phyloP scores from a whole-genome alignment of 1,140 invertebrate species.

The Drosophila bocqueti region DNA sequence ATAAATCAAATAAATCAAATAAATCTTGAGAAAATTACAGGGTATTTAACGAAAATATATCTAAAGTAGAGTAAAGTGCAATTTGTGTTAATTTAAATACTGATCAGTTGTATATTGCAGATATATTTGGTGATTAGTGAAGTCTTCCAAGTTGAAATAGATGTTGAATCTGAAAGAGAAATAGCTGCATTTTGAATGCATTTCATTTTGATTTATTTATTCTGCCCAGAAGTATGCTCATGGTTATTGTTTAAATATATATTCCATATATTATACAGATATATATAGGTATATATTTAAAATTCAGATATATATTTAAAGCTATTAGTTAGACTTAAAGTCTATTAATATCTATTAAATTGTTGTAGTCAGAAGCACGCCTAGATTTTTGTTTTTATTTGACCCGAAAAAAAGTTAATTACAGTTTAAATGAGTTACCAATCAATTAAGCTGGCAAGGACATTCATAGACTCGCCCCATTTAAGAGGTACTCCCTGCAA shows the following conservation, averaged over 20 bases:
- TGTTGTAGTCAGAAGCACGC: neutral
- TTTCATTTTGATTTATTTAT: neutral
- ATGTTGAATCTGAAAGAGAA: neutral
- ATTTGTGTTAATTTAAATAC: neutral
- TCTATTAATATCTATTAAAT: neutral
- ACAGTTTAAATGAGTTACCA: neutral
- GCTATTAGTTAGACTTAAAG: neutral
- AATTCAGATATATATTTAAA: neutral
- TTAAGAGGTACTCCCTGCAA: neutral
- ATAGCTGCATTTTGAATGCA: neutral
- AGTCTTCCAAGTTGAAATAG: neutral
- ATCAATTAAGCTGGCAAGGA: neutral
- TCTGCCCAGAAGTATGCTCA: neutral
- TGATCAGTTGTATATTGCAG: neutral
- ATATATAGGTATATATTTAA: neutral
- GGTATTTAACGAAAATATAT: neutral
- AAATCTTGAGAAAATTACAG: neutral
- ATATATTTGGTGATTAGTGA: neutral
- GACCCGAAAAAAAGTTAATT: neutral
- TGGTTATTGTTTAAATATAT: neutral
- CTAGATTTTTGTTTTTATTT: neutral
- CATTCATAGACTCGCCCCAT: neutral
- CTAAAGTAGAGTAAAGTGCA: no score
- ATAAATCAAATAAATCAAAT: constrained; percentile 1
- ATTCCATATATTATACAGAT: neutral